Evolutionary conservation across 2,797 vertebrate genomes (phyloP).

Genomic region (Anomalospiza imberbis): DNA sequence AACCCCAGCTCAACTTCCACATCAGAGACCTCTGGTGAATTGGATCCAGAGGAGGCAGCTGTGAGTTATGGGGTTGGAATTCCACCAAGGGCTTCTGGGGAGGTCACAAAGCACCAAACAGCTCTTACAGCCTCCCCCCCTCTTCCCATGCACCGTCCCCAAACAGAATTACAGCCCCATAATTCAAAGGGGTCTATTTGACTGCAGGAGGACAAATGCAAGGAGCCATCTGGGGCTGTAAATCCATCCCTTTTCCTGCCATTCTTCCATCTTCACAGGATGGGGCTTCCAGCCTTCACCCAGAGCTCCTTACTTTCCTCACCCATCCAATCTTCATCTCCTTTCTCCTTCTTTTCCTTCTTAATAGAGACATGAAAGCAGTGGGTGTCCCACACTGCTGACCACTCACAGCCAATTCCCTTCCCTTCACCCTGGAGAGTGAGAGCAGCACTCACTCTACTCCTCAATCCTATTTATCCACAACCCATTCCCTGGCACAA

Average conservation of each 20-base stretch:
- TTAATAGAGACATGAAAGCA: background rate
- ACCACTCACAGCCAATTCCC: too few species aligned
- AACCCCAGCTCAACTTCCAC: background rate
- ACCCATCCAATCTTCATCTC: background rate
- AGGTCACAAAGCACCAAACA: slow-evolving; percentile 55
- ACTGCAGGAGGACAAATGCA: background rate
- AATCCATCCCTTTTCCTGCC: background rate
- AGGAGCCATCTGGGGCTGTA: background rate
- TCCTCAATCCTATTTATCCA: background rate
- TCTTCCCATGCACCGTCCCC: background rate
- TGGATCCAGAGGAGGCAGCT: slow-evolving; percentile 55
- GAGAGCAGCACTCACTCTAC: background rate
- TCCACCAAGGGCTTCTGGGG: slow-evolving; percentile 61
- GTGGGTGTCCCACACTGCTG: background rate
- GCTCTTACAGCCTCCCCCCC: background rate
- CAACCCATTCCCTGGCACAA: background rate
- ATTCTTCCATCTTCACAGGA: background rate
- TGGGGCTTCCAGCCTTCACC: background rate
- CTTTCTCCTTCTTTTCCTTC: background rate
- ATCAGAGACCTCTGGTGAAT: slow-evolving; percentile 39
- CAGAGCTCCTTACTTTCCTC: background rate
- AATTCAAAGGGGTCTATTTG: slow-evolving; percentile 58
- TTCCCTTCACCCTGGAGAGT: background rate
- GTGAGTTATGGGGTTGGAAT: slow-evolving; percentile 64
- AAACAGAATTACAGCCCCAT: slow-evolving; percentile 58